Base-by-base conservation (phyloP, 2,113 vertebrate genomes). In the Echinops telfairi region DNA sequence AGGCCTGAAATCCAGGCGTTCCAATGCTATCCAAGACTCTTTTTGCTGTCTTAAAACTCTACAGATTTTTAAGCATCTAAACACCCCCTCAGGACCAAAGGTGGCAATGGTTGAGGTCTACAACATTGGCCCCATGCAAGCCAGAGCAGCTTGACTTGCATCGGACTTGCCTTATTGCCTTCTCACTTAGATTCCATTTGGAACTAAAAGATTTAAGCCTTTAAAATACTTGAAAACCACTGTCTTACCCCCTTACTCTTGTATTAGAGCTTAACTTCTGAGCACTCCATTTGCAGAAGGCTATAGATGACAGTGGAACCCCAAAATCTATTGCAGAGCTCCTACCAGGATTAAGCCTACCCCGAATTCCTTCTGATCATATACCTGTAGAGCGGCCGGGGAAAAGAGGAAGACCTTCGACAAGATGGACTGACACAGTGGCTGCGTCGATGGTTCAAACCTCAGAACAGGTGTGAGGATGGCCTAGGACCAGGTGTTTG, bases 191-290 rank as follows among this genome's bases (percentile, higher is more conserved):
- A 62, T 86, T 66, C 47, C 58, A n/a, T 70, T 92, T 38, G 62
- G 83, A 89, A 81, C 33, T 79, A 84, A 83, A 76, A n/a, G 25
- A 84, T 66, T 27, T 20, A 25, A 90, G 80, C 25, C 87, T 95
- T 84, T n/a, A 62, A 90, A 83, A 73, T 89, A 70, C 77, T 81
- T 93, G 22, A 22, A 85, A 93, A 78, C 19, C 71, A 71, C 43
- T 80, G 3, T 64, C 58, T 83, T 19, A 27, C n/a, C 43, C 20
- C 27, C 29, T 93, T 53, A 14, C 47, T 14, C 47, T 53, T 10
- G 47, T 10, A 53, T 53, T 53, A 53, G 47, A 53, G 47, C 12
- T 53, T 53, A 53, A 53, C 12, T 53, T 53, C 47, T 53, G 47
- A 53, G 47, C 10, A 53, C 47, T 53, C 47, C 47, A 10, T 11